A percentile compares a stretch with the other conserved stretches of the same genome.
These are phyloP conservation scores for Clusia tigrina DNA, from an alignment of 2,888 invertebrate genomes.

Conservation along the genomic window DNA sequence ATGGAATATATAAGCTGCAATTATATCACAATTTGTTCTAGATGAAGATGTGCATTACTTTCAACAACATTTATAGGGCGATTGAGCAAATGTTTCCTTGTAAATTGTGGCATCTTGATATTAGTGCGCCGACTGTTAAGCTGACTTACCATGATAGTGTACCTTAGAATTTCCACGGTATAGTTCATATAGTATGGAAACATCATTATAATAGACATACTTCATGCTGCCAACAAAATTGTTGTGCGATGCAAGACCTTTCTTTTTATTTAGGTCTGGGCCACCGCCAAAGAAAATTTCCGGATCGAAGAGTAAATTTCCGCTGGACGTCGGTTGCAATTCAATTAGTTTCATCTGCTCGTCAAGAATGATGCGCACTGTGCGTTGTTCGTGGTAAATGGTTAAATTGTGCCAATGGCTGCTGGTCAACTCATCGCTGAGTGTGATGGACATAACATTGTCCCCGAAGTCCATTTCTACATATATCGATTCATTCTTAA, in stretches of 20 bases:
- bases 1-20: too few species aligned
- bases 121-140: too few species aligned
- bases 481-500: slow-evolving; percentile 82
- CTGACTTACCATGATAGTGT: slow-evolving; percentile 71
- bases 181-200: slow-evolving; percentile 88
- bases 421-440: slow-evolving; percentile 76
- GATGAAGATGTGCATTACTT: too few species aligned
- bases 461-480: slow-evolving; percentile 90
- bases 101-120: too few species aligned
- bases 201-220: slow-evolving; percentile 92
- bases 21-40: too few species aligned
- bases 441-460: slow-evolving; percentile 73
- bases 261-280: slow-evolving; percentile 82
- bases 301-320: slow-evolving; percentile 87
- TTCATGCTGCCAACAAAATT: slow-evolving; percentile 90
- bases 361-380: slow-evolving; percentile 79
- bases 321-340: slow-evolving; percentile 68
- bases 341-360: slow-evolving; percentile 74
- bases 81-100: too few species aligned
- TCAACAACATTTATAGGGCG: too few species aligned
- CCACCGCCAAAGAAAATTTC: slow-evolving; percentile 93
- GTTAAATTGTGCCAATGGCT: slow-evolving; percentile 91
- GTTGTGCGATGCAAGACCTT: slow-evolving; percentile 81
- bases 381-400: slow-evolving; percentile 79
- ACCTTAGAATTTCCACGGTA: slow-evolving; percentile 86